phyloP scores from a whole-genome alignment of 2,888 invertebrate species.

The Netelia inedita region DNA sequence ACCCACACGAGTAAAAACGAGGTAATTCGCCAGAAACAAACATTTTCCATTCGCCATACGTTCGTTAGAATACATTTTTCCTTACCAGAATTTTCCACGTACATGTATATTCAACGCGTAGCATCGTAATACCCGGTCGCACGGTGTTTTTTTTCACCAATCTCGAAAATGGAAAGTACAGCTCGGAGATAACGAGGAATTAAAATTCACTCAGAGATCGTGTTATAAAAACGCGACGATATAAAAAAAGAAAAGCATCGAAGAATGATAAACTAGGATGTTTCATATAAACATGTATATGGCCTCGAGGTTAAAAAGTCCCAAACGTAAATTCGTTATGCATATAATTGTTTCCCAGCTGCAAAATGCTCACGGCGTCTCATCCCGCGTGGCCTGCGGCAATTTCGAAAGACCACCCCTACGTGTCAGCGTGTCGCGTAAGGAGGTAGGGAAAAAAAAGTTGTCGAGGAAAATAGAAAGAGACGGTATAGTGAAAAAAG shows the following conservation, averaged over 20 bases:
- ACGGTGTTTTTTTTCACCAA: constrained; percentile 27
- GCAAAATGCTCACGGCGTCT: constrained; percentile 53
- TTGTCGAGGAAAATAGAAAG: constrained; percentile 15
- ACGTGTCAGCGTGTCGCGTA: constrained; percentile 2
- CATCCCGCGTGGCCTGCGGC: constrained; percentile 27
- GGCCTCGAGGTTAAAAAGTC: neutral
- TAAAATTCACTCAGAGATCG: constrained; percentile 52
- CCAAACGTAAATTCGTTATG: constrained; percentile 61
- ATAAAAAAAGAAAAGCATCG: constrained; percentile 1
- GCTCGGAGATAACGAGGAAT: constrained; percentile 54
- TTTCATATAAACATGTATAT: neutral
- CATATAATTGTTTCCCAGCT: constrained; percentile 60
- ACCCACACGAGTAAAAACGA: constrained; percentile 83
- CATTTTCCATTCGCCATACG: constrained; percentile 32
- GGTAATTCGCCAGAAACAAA: constrained; percentile 76
- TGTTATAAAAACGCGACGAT: neutral
- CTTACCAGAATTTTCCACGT: neutral
- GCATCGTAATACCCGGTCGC: neutral
- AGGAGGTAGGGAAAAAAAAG: constrained; percentile 16
- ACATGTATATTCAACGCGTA: neutral
- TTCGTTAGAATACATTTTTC: constrained; percentile 35
- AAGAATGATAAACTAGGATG: constrained; percentile 14
- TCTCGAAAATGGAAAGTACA: constrained; percentile 46
- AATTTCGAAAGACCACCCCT: constrained; percentile 16
- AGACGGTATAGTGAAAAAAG: neutral